These are phyloP conservation scores for Benthosema pterotum DNA, from an alignment of 2,797 vertebrate genomes.

Conservation along the genomic window DNA sequence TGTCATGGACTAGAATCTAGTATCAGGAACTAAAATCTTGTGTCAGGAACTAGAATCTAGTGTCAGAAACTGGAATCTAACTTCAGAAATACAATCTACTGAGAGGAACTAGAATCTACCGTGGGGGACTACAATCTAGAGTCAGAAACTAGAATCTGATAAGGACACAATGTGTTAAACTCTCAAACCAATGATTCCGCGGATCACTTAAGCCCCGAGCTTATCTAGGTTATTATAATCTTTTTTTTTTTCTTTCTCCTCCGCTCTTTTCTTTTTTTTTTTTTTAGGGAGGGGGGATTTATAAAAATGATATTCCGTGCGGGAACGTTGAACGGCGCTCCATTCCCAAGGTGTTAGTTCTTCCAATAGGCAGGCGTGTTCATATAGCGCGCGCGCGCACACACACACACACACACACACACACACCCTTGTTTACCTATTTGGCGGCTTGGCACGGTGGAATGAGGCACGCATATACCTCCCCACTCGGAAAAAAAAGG, in stretches of 20 bases:
- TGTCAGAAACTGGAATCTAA: too few species aligned
- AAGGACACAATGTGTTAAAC: too few species aligned
- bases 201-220: constrained; percentile 78
- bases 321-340: constrained; percentile 70
- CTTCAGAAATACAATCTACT: too few species aligned
- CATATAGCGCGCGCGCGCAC: constrained; percentile 26
- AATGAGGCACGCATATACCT: constrained; percentile 69
- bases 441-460: constrained; percentile 71
- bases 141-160: too few species aligned
- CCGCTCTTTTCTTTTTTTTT: too few species aligned
- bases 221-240: constrained; percentile 82
- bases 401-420: constrained; percentile 14
- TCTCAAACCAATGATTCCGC: constrained; percentile 79
- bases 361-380: constrained; percentile 32
- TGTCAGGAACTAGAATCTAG: too few species aligned
- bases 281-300: constrained; percentile 67
- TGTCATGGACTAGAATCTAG: too few species aligned
- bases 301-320: constrained; percentile 77
- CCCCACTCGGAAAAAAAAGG: too few species aligned
- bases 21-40: too few species aligned
- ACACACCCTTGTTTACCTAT: constrained; percentile 73
- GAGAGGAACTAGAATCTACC: too few species aligned
- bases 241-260: constrained; percentile 66
- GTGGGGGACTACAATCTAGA: too few species aligned
- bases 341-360: constrained; percentile 74